phyloP scores from a whole-genome alignment of 2,797 vertebrate genomes.

The Schizothorax lantsangensis region DNA sequence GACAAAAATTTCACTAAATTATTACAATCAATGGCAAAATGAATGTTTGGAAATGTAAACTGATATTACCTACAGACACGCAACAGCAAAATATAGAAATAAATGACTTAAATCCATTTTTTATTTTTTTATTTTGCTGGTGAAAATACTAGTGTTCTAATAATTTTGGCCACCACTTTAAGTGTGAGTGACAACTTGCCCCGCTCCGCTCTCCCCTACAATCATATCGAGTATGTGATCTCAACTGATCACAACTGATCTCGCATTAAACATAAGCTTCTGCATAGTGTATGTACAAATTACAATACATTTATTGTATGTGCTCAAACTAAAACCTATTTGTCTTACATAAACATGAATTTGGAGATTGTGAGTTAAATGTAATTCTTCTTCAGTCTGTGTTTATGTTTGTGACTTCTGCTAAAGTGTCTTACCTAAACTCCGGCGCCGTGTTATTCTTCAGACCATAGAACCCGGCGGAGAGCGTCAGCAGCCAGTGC shows the following conservation, averaged over 20 bases:
- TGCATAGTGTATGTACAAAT: neutral
- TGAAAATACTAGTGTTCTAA: no score
- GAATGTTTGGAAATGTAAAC: no score
- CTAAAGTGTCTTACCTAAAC: slow-evolving; percentile 86
- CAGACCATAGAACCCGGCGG: slow-evolving; percentile 90
- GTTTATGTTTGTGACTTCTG: neutral
- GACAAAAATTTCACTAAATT: no score
- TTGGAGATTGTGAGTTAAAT: neutral
- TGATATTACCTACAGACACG: no score
- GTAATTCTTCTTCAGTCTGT: neutral
- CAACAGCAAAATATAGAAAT: no score
- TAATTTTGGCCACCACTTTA: no score
- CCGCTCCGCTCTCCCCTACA: neutral
- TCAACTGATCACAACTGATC: neutral
- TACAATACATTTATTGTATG: neutral
- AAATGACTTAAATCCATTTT: no score
- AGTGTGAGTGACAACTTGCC: neutral
- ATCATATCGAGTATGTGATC: neutral
- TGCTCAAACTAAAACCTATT: no score
- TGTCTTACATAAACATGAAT: neutral
- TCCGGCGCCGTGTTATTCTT: slow-evolving; percentile 86
- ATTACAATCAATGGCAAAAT: no score
- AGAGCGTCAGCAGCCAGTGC: slow-evolving; percentile 92
- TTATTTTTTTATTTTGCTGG: no score
- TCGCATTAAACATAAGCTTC: neutral